phyloP scores from a whole-genome alignment of 2,888 invertebrate genomes.

The Leptura quadrifasciata region DNA sequence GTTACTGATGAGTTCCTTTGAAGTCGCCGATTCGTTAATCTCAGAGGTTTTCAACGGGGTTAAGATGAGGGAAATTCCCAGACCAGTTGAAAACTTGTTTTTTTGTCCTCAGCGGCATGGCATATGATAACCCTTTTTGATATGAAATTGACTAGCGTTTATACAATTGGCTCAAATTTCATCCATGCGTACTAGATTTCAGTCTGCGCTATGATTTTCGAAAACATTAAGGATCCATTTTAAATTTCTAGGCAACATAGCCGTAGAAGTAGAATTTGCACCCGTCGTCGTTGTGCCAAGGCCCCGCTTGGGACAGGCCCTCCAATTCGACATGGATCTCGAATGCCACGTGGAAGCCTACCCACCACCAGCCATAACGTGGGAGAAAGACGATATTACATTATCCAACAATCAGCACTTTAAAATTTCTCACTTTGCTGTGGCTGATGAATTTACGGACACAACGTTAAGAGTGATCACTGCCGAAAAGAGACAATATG shows the following conservation, averaged over 20 bases:
- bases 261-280: slow-evolving; percentile 92
- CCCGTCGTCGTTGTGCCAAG: slow-evolving; percentile 91
- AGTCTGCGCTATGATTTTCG: slow-evolving; percentile 7
- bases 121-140: too few species aligned
- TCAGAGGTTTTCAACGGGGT: too few species aligned
- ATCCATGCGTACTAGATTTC: slow-evolving; percentile 18
- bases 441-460: slow-evolving; percentile 94
- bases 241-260: slow-evolving; percentile 80
- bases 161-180: too few species aligned
- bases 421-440: slow-evolving; percentile 92
- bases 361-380: slow-evolving; percentile 93
- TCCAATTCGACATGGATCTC: slow-evolving; percentile 95
- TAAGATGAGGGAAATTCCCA: too few species aligned
- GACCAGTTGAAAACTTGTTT: too few species aligned
- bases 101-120: too few species aligned
- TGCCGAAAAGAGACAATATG: slow-evolving; percentile 93
- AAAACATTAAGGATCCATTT: background rate
- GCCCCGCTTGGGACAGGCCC: slow-evolving; percentile 89
- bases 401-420: slow-evolving; percentile 94
- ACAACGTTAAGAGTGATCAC: slow-evolving; percentile 92
- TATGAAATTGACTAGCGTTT: too few species aligned
- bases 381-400: slow-evolving; percentile 90
- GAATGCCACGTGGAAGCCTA: slow-evolving; percentile 97
- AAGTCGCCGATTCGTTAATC: too few species aligned
- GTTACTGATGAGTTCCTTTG: too few species aligned